phyloP scores from a whole-genome alignment of 2,113 vertebrate genomes.

The Propithecus coquereli region DNA sequence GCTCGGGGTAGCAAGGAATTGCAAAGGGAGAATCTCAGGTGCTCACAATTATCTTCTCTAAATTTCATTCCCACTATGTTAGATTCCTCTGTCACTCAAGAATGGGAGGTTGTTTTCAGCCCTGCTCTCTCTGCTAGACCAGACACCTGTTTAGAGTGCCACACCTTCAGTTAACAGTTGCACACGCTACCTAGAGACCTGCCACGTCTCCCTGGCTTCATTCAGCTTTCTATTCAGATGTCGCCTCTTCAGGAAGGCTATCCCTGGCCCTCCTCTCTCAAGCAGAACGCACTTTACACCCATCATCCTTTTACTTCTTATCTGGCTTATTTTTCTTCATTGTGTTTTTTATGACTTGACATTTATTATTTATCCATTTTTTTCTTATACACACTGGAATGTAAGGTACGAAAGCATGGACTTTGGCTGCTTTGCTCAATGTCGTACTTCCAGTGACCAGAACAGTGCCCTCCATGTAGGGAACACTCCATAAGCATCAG shows the following conservation, averaged over 20 bases:
- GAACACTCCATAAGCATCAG: background rate
- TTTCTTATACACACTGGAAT: background rate
- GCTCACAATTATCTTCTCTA: background rate
- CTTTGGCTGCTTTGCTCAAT: background rate
- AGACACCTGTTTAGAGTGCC: background rate
- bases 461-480: too few species aligned
- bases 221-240: background rate
- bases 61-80: background rate
- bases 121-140: background rate
- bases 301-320: too few species aligned
- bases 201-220: background rate
- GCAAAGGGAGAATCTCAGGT: background rate
- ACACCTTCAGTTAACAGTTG: too few species aligned
- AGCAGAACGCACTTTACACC: background rate
- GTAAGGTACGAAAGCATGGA: accelerated
- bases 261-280: background rate
- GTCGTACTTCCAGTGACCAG: background rate
- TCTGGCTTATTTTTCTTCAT: background rate
- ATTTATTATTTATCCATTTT: too few species aligned
- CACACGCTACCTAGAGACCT: background rate
- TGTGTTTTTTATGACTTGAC: background rate
- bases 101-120: background rate
- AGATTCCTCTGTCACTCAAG: background rate
- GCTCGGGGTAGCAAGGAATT: background rate
- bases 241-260: background rate